Evolutionary conservation across 1,140 invertebrate genomes (phyloP), one percentile per base, ranked within the genome.

Genomic region (Macrostomum lignano): DNA sequence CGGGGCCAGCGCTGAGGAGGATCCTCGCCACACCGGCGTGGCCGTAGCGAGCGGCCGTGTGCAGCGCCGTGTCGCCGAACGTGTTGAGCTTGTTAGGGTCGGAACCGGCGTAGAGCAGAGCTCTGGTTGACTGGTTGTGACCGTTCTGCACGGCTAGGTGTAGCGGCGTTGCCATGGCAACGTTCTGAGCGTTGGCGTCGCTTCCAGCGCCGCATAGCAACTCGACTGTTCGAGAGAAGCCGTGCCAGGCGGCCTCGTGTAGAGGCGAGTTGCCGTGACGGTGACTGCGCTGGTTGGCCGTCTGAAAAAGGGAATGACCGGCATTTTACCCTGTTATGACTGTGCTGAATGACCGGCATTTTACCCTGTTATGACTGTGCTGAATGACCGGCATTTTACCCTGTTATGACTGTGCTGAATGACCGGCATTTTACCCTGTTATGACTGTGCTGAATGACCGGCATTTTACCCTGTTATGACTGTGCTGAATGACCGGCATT

Each of bases 221-320:
- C 38, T 73, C 67, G 17, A 79, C 69, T 23, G 73, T 75, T 30
- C 71, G 65, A 48, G 77, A 82, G 54, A 71, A 86, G 0, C 82
- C 81, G 42, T 81, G 74, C 75, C 79, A 88, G 1, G 78, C 69
- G 2, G 79, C 75, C 55, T 88, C 81, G 54, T 93, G 82, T 3
- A 82, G 51, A 2, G 79, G 70, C 21, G 76, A 76, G 61, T 91
- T 91, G 24, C 78, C 79, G 58, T 82, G 73, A n/a, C n/a, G n/a
- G n/a, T n/a, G n/a, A n/a, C n/a, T n/a, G n/a, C n/a, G n/a, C n/a
- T n/a, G n/a, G n/a, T n/a, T n/a, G n/a, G n/a, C n/a, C n/a, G n/a
- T n/a, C n/a, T n/a, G n/a, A n/a, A n/a, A n/a, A n/a, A n/a, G n/a
- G n/a, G n/a, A n/a, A n/a, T n/a, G n/a, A n/a, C n/a, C n/a, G n/a